Evolutionary conservation across 2,888 invertebrate genomes (phyloP).

Genomic region (Chesias legatella): DNA sequence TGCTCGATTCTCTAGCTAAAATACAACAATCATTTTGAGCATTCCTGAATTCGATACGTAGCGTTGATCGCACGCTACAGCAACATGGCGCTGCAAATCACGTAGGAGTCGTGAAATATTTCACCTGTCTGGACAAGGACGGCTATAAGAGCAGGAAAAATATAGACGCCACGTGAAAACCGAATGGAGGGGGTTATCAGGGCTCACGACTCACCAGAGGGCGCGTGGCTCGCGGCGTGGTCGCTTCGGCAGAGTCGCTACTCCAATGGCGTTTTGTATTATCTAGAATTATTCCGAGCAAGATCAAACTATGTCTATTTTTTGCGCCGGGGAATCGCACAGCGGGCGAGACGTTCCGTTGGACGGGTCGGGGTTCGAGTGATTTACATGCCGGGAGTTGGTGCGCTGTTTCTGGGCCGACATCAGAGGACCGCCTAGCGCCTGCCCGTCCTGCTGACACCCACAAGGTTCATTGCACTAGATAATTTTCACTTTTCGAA

Average conservation of each 20-base stretch:
- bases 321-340: conserved; percentile 59
- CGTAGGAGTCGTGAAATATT: conserved; percentile 60
- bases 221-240: conserved; percentile 47
- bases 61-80: conserved; percentile 21
- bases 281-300: conserved; percentile 67
- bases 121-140: conserved; percentile 51
- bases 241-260: conserved; percentile 50
- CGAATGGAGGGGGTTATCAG: conserved; percentile 37
- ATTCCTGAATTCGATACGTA: conserved; percentile 17
- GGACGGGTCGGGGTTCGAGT: conserved; percentile 59
- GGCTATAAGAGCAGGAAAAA: conserved; percentile 34
- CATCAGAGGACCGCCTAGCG: conserved; percentile 53
- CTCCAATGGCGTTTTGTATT: conserved; percentile 61
- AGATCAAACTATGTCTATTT: conserved; percentile 73
- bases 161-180: conserved; percentile 38
- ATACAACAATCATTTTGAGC: conserved; percentile 16
- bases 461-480: conserved; percentile 58
- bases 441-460: conserved; percentile 35
- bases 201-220: conserved; percentile 64
- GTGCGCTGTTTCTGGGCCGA: conserved; percentile 70
- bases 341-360: conserved; percentile 50
- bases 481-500: conserved; percentile 24
- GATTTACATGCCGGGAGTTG: conserved; percentile 62
- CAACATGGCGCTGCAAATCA: conserved; percentile 19
- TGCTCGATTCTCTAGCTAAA: conserved; percentile 29